phyloP scores from a whole-genome alignment of 2,888 invertebrate genomes.

The Sepioteuthis lessoniana region DNA sequence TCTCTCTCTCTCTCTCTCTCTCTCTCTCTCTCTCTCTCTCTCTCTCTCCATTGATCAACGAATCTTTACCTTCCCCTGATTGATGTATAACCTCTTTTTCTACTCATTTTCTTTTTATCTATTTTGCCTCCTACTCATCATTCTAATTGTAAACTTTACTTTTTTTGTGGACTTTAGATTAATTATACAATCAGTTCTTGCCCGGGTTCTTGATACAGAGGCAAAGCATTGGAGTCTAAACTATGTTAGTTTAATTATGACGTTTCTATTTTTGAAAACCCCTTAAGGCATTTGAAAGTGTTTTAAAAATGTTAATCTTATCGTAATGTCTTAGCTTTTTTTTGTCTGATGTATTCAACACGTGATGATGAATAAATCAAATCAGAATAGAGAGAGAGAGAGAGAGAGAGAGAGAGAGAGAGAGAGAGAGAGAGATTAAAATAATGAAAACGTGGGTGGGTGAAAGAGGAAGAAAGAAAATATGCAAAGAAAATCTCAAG shows the following conservation, averaged over 20 bases:
- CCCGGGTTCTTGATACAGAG: background rate
- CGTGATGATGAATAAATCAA: background rate
- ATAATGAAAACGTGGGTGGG: background rate
- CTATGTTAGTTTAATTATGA: background rate
- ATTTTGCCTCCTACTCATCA: background rate
- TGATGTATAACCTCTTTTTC: background rate
- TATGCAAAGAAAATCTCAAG: too few species aligned
- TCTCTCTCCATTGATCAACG: background rate
- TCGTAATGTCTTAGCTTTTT: background rate
- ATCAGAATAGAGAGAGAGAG: background rate
- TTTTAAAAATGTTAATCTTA: conserved; percentile 20
- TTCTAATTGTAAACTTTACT: background rate
- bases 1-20: too few species aligned
- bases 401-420: background rate
- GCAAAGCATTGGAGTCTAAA: background rate
- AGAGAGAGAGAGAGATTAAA: too few species aligned
- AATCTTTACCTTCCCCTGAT: background rate
- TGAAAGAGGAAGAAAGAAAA: too few species aligned
- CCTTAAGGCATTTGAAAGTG: background rate
- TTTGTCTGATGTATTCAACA: background rate
- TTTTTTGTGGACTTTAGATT: background rate
- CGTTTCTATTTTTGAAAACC: background rate
- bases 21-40: too few species aligned
- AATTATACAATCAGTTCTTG: background rate
- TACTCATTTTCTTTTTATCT: background rate